Percentiles rank a stretch among this genome's conserved stretches.
Evolutionary conservation across 2,888 invertebrate genomes (phyloP).

Genomic region (Caenorhabditis afra): DNA sequence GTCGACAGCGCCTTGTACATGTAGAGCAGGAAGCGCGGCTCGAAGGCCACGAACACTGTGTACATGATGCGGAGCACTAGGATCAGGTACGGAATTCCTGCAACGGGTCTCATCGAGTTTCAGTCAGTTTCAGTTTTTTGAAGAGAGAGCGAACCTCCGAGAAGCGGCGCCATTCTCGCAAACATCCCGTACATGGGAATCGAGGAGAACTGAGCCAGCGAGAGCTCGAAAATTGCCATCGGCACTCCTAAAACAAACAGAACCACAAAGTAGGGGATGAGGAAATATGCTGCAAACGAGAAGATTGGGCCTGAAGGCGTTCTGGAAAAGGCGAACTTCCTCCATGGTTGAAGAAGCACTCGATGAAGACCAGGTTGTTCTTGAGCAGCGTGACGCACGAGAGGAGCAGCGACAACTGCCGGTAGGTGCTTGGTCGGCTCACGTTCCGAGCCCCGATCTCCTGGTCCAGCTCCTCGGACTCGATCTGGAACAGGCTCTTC

Average conservation of each 20-base stretch:
- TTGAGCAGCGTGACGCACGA: slow-evolving; percentile 37
- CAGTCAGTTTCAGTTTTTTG: background rate
- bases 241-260: slow-evolving; percentile 46
- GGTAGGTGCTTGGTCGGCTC: slow-evolving; percentile 29
- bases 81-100: slow-evolving; percentile 37
- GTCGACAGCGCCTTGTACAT: slow-evolving; percentile 22
- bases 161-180: slow-evolving; percentile 16
- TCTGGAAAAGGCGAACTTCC: slow-evolving; percentile 37
- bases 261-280: slow-evolving; percentile 44
- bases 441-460: slow-evolving; percentile 48
- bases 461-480: slow-evolving; percentile 47
- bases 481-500: slow-evolving; percentile 30
- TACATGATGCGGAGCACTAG: slow-evolving; percentile 33
- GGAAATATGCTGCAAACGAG: slow-evolving; percentile 25
- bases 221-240: slow-evolving; percentile 52
- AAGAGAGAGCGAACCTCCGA: slow-evolving; percentile 21
- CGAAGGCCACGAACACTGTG: slow-evolving; percentile 36
- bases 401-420: slow-evolving; percentile 35
- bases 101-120: too few species aligned
- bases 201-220: slow-evolving; percentile 50
- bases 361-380: slow-evolving; percentile 52
- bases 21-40: slow-evolving; percentile 42
- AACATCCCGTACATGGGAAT: slow-evolving; percentile 43
- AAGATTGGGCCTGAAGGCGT: too few species aligned
- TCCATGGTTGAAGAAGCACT: slow-evolving; percentile 50